Evolutionary conservation across 2,888 invertebrate genomes (phyloP).

Genomic region (Trachelus stipa): DNA sequence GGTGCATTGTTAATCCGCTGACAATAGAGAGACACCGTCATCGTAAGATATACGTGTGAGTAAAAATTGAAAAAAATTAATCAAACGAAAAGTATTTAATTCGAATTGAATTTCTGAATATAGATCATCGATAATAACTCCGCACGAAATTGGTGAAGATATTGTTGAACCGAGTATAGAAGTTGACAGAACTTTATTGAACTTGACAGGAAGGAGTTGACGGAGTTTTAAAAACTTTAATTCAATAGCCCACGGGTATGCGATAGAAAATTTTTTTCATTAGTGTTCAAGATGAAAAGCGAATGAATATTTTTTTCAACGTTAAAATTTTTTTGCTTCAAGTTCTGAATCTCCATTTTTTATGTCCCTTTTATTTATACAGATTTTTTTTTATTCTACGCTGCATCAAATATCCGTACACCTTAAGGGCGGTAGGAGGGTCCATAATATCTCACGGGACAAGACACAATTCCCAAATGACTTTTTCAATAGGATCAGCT

Average conservation of each 20-base stretch:
- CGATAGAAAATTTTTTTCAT: no score
- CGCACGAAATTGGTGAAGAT: not conserved
- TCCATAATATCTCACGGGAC: not conserved
- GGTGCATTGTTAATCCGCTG: not conserved
- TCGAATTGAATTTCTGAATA: not conserved
- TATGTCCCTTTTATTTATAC: not conserved
- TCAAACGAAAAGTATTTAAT: not conserved
- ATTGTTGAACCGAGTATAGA: not conserved
- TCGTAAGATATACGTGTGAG: not conserved
- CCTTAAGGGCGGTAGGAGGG: not conserved
- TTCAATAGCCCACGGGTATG: not conserved
- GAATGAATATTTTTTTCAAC: no score
- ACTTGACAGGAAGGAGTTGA: not conserved
- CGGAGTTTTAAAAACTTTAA: not conserved
- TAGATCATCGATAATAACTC: no score
- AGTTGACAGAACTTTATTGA: not conserved
- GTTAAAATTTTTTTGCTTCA: no score
- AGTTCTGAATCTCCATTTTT: not conserved
- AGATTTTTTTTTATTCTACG: not conserved
- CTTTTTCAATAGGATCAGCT: not conserved
- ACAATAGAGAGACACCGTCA: not conserved
- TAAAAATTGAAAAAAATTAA: not conserved
- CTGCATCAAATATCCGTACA: not conserved
- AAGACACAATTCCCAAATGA: not conserved
- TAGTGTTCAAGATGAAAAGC: no score